A percentile compares a stretch with the other conserved stretches of the same genome.
Evolutionary conservation across 2,113 vertebrate genomes (phyloP).

Genomic region (Euleptes europaea): DNA sequence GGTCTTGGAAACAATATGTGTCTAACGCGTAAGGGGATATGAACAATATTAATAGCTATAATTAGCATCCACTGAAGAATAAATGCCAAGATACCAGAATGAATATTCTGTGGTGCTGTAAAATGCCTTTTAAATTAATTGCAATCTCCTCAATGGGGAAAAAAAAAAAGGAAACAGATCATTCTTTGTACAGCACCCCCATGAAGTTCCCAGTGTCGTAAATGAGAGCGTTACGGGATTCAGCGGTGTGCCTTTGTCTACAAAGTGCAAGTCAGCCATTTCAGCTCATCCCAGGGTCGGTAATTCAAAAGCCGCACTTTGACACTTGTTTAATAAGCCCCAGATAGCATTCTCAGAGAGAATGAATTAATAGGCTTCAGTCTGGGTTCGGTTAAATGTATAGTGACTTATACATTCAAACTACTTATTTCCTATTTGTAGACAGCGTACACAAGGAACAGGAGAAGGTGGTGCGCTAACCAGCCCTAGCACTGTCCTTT

Average conservation of each 20-base stretch:
- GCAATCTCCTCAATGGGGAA: background rate
- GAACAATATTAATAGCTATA: conserved; percentile 17
- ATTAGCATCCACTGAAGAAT: conserved; percentile 17
- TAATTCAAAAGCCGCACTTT: background rate
- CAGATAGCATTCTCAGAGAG: background rate
- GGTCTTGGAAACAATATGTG: conserved; percentile 9
- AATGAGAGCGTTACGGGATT: background rate
- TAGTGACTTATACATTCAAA: background rate
- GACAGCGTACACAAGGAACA: no score
- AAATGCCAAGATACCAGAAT: conserved; percentile 4
- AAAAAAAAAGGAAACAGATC: background rate
- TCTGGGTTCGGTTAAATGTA: background rate
- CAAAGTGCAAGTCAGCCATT: background rate
- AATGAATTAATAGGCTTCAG: background rate
- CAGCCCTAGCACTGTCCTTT: background rate
- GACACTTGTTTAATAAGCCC: background rate
- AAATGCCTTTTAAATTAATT: background rate
- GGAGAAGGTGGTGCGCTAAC: background rate
- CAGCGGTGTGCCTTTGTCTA: background rate
- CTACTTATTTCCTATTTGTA: background rate
- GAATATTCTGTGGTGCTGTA: background rate
- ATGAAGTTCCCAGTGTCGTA: background rate
- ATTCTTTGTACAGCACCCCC: background rate
- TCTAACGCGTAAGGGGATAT: conserved; percentile 1
- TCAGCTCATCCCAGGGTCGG: background rate